Evolutionary conservation across 2,797 vertebrate species (phyloP), one percentile per base, ranked within the genome.

Genomic region (Epinephelus malabaricus): DNA sequence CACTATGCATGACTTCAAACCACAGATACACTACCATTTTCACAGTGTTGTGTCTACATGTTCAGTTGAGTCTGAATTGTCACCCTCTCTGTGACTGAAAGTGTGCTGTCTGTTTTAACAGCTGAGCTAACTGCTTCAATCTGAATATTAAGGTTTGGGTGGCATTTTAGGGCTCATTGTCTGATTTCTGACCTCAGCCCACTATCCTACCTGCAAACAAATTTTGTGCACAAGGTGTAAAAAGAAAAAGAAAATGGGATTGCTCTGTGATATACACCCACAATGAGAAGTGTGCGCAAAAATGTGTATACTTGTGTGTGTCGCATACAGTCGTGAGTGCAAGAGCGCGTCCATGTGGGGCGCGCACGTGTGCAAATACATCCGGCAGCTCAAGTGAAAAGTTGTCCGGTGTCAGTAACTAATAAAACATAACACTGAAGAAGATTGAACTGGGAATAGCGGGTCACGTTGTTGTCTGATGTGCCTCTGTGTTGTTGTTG

Each of bases 401-500:
- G 63, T 84, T 90, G 90, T 91, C 83, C 88, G 87, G 81, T 91
- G 83, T 87, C 89, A 84, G 60, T 87, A 88, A 85, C 84, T 82
- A 88, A 89, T 86, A 88, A 87, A 89, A 76, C 58, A 17, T 60
- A 50, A 82, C 58, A 66, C 69, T 89, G 81, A 83, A 93, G 83
- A 91, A 87, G 84, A 86, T 61, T 85, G 88, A 89, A 81, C 23
- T 43, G 69, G 88, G 83, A 90, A 78, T 81, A 76, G 91, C 65
- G 67, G 84, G 79, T 92, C 91, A 93, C 78, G 64, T 91, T 93
- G 92, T 94, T 94, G 93, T 95, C 94, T 94, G 92, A 95, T 91
- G 91, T 93, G 92, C 90, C 89, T 93, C 86, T 94, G 90, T 93
- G 92, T 93, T 94, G 93, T 94, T 92, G 91, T 94, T 92, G 94